Evolutionary conservation across 1,140 invertebrate species (phyloP).

Genomic region (Lethrus apterus): DNA sequence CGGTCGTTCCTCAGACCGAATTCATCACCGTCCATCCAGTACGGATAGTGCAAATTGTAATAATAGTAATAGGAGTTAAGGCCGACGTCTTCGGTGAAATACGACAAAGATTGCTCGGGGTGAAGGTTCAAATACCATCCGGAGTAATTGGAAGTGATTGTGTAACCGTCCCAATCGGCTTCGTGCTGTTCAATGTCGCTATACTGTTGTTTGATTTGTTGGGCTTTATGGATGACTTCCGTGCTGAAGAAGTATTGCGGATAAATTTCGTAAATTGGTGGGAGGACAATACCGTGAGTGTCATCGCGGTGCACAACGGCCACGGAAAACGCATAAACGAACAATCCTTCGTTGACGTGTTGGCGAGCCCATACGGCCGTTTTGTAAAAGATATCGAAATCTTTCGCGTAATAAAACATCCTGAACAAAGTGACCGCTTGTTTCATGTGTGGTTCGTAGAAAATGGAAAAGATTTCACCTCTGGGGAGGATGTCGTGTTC

Average conservation of each 20-base stretch:
- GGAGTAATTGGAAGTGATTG: neutral
- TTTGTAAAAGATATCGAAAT: conserved; percentile 51
- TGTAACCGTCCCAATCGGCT: neutral
- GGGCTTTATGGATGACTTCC: conserved; percentile 52
- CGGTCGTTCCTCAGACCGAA: conserved; percentile 45
- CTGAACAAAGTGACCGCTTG: conserved; percentile 59
- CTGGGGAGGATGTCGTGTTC: conserved; percentile 38
- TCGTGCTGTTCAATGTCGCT: conserved; percentile 30
- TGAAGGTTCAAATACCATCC: conserved; percentile 33
- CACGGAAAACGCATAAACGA: conserved; percentile 52
- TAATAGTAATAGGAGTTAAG: conserved; percentile 45
- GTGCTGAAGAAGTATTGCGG: conserved; percentile 56
- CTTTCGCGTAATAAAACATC: conserved; percentile 60
- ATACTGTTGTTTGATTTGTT: conserved; percentile 46
- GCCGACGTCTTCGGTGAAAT: conserved; percentile 67
- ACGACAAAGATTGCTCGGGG: conserved; percentile 50
- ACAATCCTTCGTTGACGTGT: conserved; percentile 55
- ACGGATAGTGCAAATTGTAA: conserved; percentile 51
- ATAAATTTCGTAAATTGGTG: conserved; percentile 60
- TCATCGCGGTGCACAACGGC: conserved; percentile 55
- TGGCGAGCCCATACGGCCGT: conserved; percentile 56
- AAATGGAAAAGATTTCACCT: conserved; percentile 41
- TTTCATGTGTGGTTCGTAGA: conserved; percentile 45
- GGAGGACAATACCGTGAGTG: conserved; percentile 51
- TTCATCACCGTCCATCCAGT: conserved; percentile 50